Base-by-base conservation (phyloP, 2,113 vertebrate genomes). In the Ctenodactylus gundi region DNA sequence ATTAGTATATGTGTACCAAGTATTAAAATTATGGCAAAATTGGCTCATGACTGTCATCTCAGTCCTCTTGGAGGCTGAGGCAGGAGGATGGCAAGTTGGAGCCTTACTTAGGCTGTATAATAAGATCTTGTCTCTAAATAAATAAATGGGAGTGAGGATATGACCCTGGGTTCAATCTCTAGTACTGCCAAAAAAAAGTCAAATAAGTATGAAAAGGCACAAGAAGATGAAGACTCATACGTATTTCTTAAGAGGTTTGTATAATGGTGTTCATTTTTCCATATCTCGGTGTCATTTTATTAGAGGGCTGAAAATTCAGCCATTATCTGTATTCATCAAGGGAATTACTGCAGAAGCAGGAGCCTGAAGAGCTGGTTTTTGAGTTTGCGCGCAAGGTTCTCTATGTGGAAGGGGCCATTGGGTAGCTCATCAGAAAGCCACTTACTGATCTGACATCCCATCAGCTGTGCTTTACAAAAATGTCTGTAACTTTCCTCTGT, bases 341-440 rank as follows among this genome's bases (percentile, higher is more conserved):
- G 72, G 78, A 92, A 78, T 84, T 67, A 39, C 65, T 90, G 80
- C 34, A 17, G 41, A 93, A 55, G 34, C 62, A 27, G n/a, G 65
- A 70, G 55, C 62, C 34, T 65, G 88, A 81, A 58, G n/a, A 85
- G 23, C 31, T 76, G 51, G 58, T 97, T 93, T 88, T 44, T 91
- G n/a, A 49, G 25, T 67, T 72, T 68, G 51, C 55, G 29, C 6
- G 29, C 11, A 64, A 77, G n/a, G 55, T 46, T 46, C 21, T 21
- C n/a, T n/a, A n/a, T n/a, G n/a, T 14, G 49, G 78, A 41, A 15
- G 12, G 6, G 7, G 34, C 58, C 86, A 17, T 25, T 85, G 67
- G 68, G 49, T 41, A 85, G 41, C 51, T 77, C 20, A 39, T 31
- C 44, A 53, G 76, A 73, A 51, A 83, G 36, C 49, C 0, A 11